Evolutionary conservation across 2,113 vertebrate species (phyloP), one percentile per base, ranked within the genome.

Genomic region (Sander lucioperca): DNA sequence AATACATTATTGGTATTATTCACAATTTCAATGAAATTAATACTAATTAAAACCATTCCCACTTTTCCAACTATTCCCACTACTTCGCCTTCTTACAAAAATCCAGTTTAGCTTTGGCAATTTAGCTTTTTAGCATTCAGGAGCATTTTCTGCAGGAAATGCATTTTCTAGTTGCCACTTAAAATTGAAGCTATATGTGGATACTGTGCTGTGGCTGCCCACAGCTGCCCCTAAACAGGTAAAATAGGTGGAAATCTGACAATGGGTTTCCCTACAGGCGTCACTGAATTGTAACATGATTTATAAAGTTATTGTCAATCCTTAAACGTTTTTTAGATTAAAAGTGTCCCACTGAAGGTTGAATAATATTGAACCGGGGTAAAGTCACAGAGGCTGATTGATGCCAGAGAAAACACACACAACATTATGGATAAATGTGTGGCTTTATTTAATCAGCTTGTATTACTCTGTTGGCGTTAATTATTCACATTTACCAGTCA

Each of bases 361-460:
- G 23, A 61, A 70, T 70, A n/a, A 30, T 45, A 23, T 30, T 54
- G 9, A 75, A 43, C 39, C 75, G 10, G 73, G 75, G 18, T 72
- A 18, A 71, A 85, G 66, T 69, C 4, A 79, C 33, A 25, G 16
- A 67, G 8, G 61, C n/a, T 36, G 56, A 30, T 80, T 39, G 74
- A 57, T 61, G 19, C 69, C 57, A 74, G 70, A 51, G 33, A 78
- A 79, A 79, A 80, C 67, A 80, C n/a, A 56, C 14, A 48, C 9
- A 70, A 69, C 75, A 79, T 80, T 15, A 53, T 23, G 51, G 79
- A 85, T 65, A 70, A 85, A 58, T 47, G 19, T 9, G 18, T 30
- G 16, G 73, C 61, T 63, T 77, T 86, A 84, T 89, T 84, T 86
- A 86, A 84, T 88, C 86, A 86, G 87, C 83, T 74, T 53, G 48